Evolutionary conservation across 2,888 invertebrate species (phyloP).

Genomic region (Xylota sylvarum): DNA sequence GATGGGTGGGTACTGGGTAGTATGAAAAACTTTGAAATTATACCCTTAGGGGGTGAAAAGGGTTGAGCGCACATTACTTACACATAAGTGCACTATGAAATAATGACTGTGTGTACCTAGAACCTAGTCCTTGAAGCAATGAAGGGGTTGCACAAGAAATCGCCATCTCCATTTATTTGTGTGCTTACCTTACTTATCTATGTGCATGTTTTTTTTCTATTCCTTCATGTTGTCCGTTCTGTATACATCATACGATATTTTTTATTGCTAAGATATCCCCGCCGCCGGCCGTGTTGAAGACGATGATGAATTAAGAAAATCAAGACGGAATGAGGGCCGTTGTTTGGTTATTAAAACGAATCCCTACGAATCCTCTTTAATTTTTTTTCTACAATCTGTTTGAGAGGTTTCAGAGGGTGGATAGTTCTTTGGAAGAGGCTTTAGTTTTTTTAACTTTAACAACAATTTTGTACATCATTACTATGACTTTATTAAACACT

Average conservation of each 20-base stretch:
- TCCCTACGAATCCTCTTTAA: constrained; percentile 12
- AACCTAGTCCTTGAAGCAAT: not conserved
- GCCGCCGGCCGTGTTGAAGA: not conserved
- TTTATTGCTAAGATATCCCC: not conserved
- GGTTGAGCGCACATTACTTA: constrained; percentile 26
- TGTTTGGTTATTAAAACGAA: constrained; percentile 27
- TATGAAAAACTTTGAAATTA: constrained; percentile 14
- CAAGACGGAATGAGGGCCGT: not conserved
- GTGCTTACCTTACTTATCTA: constrained; percentile 8
- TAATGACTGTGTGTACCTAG: not conserved
- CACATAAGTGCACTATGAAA: constrained; percentile 17
- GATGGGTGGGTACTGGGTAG: not conserved
- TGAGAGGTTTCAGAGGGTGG: too few relatives aligned
- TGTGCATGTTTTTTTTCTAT: not conserved
- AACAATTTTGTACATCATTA: too few relatives aligned
- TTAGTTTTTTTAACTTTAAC: too few relatives aligned
- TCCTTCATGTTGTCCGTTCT: not conserved
- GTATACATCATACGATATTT: not conserved
- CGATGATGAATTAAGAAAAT: constrained; percentile 15
- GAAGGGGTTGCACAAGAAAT: not conserved
- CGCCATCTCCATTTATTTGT: constrained; percentile 8
- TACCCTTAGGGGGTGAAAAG: constrained; percentile 1
- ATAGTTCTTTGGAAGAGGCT: too few relatives aligned
- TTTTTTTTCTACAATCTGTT: not conserved
- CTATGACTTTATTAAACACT: too few relatives aligned